Evolutionary conservation across 2,888 invertebrate genomes (phyloP), one percentile per base, ranked within the genome.

Genomic region (Xylota sylvarum): DNA sequence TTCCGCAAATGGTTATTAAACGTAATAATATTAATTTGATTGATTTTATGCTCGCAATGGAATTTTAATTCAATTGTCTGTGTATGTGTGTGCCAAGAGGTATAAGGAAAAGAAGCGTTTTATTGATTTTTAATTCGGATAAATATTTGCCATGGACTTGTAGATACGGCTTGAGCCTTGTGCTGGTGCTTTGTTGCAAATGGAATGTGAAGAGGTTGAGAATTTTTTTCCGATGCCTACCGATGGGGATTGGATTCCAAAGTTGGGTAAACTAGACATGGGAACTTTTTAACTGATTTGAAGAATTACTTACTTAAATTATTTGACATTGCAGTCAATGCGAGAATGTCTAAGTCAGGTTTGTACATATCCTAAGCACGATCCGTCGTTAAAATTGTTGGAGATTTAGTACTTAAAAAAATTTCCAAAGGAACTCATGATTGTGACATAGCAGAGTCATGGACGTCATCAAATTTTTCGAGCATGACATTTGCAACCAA

Each of bases 21-120:
- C 56, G 81, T 73, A 82, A 78, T 82, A 86, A 73, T 86, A 86
- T 77, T 82, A 86, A 86, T 86, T 82, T 86, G 86, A 86, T 86
- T 86, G 82, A 86, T 86, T 86, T 86, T 86, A 86, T 78, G 82
- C 86, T 82, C 14, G 62, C 77, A 69, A 69, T 82, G 86, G 82
- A 78, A 86, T 86, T 86, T 86, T 73, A 78, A 86, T 82, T 73
- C 46, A 46, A 50, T 74, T 72, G 50, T 48, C 32, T 40, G n/a
- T 60, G 32, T 43, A 17, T 35, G 52, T 62, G 19, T 65, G 69
- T 50, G 9, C n/a, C 23, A 19, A n/a, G 9, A 40, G 35, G 48
- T 60, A 37, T 12, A 32, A 55, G 67, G 9, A 46, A 35, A 17
- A 19, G 60, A 35, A 58, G 55, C 30, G 48, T 52, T 40, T 46